phyloP scores from a whole-genome alignment of 2,888 invertebrate genomes.

The Bruchidius siliquastri region DNA sequence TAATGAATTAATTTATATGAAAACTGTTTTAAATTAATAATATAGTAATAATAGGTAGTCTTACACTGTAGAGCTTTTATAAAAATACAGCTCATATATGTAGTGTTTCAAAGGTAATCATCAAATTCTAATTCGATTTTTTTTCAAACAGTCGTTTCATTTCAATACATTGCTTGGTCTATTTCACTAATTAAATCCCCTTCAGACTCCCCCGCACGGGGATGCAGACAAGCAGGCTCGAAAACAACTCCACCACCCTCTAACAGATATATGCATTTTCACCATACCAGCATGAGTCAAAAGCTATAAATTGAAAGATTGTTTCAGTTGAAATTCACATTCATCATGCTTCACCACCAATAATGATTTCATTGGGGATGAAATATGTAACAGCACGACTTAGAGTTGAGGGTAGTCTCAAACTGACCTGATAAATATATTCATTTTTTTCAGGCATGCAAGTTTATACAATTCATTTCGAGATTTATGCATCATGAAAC shows the following conservation, averaged over 20 bases:
- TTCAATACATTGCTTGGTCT: neutral
- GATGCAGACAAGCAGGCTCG: neutral
- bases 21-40: too few relatives aligned
- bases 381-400: neutral
- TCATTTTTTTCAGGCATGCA: too few relatives aligned
- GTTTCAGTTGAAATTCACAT: neutral
- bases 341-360: neutral
- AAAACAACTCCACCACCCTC: neutral
- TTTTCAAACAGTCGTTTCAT: neutral
- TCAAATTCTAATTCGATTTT: too few relatives aligned
- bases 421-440: too few relatives aligned
- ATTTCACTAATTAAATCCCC: neutral
- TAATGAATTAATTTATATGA: too few relatives aligned
- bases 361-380: neutral
- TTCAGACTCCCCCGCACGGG: neutral
- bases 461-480: too few relatives aligned
- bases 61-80: too few relatives aligned
- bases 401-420: neutral
- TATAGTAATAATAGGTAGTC: too few relatives aligned
- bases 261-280: neutral
- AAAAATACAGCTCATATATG: too few relatives aligned
- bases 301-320: neutral
- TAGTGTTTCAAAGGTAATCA: too few relatives aligned
- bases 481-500: too few relatives aligned
- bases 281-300: neutral